Conservation (phyloP, 2,113 vertebrate genomes). For the Nannobrachium achirus region DNA sequence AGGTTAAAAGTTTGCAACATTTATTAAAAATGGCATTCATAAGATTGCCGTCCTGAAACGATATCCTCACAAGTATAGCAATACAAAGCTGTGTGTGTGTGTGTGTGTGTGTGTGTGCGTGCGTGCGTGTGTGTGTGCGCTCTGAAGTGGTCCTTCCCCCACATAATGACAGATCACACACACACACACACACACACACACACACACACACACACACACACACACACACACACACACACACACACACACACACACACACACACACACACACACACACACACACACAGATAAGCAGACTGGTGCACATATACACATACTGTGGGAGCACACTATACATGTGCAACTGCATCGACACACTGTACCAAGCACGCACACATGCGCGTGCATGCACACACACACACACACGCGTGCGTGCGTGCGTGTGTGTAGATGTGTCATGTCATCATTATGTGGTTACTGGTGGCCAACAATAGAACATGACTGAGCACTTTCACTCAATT, state of each 20-base stretch:
- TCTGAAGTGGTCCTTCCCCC: slow-evolving; percentile 55
- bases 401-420: slow-evolving; percentile 1
- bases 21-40: too few species aligned
- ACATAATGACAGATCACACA: slow-evolving; percentile 57
- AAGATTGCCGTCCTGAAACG: too few species aligned
- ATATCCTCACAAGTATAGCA: too few species aligned
- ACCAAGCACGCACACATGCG: too few species aligned
- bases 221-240: slow-evolving; percentile 4
- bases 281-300: too few species aligned
- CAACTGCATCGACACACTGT: too few species aligned
- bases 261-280: slow-evolving; percentile 6
- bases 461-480: slow-evolving; percentile 28
- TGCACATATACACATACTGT: too few species aligned
- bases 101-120: too few species aligned
- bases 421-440: slow-evolving; percentile 15
- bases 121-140: neutral
- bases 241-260: slow-evolving; percentile 13
- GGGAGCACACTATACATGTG: too few species aligned
- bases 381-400: too few species aligned
- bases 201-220: neutral
- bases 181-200: neutral
- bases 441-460: slow-evolving; percentile 41
- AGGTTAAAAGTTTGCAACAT: too few species aligned
- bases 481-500: neutral
- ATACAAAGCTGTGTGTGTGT: too few species aligned